Percentiles rank a stretch among this genome's conserved stretches.
phyloP scores from a whole-genome alignment of 2,113 vertebrate species.

The Pandion haliaetus region DNA sequence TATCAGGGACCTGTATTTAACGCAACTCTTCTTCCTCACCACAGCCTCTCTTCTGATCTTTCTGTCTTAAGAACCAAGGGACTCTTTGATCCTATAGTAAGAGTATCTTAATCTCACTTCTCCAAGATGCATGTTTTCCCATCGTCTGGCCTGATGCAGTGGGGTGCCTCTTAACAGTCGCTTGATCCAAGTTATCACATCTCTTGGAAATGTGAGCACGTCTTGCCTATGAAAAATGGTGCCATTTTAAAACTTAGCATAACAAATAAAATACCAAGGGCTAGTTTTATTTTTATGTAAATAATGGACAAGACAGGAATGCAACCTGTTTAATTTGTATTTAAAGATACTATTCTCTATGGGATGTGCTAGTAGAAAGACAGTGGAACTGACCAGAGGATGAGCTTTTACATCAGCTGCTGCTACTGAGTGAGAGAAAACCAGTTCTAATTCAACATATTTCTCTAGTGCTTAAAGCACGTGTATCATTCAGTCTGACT shows the following conservation, averaged over 20 bases:
- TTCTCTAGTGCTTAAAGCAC: background rate
- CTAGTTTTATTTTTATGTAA: background rate
- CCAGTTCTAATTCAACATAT: background rate
- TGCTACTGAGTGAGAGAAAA: background rate
- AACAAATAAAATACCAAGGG: background rate
- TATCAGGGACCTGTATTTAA: background rate
- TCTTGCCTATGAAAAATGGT: fast-evolving
- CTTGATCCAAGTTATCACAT: background rate
- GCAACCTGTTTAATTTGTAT: background rate
- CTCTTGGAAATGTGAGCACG: background rate
- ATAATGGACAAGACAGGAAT: background rate
- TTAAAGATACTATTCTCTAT: background rate
- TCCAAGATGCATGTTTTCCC: background rate
- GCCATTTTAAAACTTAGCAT: background rate
- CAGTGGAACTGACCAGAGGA: background rate
- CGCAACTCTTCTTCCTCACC: background rate
- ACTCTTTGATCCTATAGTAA: background rate
- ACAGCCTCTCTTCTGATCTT: background rate
- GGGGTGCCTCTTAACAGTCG: background rate
- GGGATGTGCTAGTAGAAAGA: background rate
- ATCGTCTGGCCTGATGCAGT: background rate
- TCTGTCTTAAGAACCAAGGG: background rate
- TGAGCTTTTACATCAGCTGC: background rate
- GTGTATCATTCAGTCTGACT: background rate
- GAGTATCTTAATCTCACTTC: background rate